These are phyloP conservation scores for Salvelinus sp. DNA, from an alignment of 2,113 vertebrate genomes.

Conservation along the genomic window DNA sequence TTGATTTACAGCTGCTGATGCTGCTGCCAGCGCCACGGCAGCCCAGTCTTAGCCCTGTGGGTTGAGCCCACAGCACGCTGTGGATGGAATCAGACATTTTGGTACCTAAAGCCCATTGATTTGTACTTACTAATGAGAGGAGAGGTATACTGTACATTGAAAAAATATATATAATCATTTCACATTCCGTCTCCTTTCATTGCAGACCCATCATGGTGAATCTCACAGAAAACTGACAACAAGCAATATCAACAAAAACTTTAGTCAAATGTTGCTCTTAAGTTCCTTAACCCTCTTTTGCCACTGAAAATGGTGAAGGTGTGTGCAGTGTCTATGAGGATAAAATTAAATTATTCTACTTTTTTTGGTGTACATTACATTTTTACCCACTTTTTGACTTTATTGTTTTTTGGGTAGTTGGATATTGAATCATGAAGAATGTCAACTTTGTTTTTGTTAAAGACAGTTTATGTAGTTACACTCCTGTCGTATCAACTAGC, in stretches of 20 bases:
- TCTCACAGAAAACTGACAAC: not conserved
- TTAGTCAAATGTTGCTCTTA: not conserved
- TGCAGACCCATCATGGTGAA: conserved; percentile 4
- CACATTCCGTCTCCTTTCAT: not conserved
- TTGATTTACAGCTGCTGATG: not conserved
- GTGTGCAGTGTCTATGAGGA: not conserved
- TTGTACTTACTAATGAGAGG: not conserved
- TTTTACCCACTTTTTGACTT: not conserved
- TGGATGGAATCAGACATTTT: not conserved
- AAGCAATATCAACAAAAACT: not conserved
- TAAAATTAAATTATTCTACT: not conserved
- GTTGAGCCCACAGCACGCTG: not conserved
- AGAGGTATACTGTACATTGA: not conserved
- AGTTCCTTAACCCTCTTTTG: not conserved
- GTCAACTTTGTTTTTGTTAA: not conserved
- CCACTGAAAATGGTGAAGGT: not conserved
- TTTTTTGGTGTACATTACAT: not conserved
- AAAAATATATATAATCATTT: too few species aligned
- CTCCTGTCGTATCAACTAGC: not conserved
- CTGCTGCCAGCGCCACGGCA: not conserved
- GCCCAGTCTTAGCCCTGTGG: conserved; percentile 4
- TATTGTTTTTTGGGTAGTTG: not conserved
- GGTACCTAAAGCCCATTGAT: not conserved
- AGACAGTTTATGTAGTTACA: not conserved
- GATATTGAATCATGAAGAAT: not conserved